Base-by-base conservation (phyloP, 2,113 vertebrate genomes). In the Aldabrachelys gigantea region DNA sequence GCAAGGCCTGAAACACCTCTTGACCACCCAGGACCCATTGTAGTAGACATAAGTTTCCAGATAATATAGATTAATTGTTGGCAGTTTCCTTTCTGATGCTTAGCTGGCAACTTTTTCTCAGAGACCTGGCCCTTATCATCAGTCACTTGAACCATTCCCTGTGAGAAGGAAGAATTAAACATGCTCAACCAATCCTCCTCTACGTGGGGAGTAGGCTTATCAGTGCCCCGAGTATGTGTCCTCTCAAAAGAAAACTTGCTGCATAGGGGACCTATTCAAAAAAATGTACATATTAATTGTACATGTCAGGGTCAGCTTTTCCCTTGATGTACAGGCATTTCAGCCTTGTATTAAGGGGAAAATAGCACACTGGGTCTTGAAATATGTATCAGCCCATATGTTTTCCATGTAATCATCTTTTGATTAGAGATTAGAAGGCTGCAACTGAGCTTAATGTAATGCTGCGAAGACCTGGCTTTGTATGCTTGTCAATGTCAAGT, bases 371-470 rank as follows among this genome's bases (percentile, higher is more conserved):
- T 38, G 24, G 9, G 2, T 47, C 57, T 52, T 88, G 35, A 95
- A 91, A 91, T 75, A 89, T 76, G 11, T 92, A 81, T 84, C 54
- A 35, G 2, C 44, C 72, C 12, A 38, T 69, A 92, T 84, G 27
- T 49, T 90, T 94, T 89, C 65, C 31, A 21, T 76, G 3, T 65
- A 95, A n/a, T 49, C 25, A 44, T 16, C 19, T 72, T 88, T 93
- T 93, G 31, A 89, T 82, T 87, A 86, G 9, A 78, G 10, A 86
- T 89, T 94, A 91, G n/a, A 88, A 92, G 10, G 19, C 79, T 90
- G 86, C 78, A 88, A 57, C 11, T 85, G 44, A 31, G 3, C 57
- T 72, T 89, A 88, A 91, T 92, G 1, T 81, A 59, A 89, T 75
- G 6, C 86, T 72, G 78, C 22, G 54, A 94, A 94, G 44, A 1